These are phyloP conservation scores for Pituophis catenifer DNA, from an alignment of 2,113 vertebrate genomes.

Conservation along the genomic window DNA sequence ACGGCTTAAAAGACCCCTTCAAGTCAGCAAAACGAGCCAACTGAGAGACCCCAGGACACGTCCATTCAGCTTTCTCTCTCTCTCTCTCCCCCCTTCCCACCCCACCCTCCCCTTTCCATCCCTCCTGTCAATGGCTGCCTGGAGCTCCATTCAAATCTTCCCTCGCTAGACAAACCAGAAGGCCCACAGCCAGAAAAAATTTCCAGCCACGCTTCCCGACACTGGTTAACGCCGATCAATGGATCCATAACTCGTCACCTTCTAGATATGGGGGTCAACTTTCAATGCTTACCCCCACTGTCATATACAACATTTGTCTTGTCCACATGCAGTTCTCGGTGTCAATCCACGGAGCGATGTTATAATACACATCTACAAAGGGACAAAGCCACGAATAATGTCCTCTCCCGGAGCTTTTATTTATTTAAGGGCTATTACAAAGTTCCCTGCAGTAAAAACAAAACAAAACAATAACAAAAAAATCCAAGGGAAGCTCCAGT, in stretches of 20 bases:
- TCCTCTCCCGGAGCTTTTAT: constrained; percentile 85
- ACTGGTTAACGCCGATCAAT: constrained; percentile 74
- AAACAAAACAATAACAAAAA: constrained; percentile 22
- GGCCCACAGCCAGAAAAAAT: constrained; percentile 77
- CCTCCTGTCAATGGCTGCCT: constrained; percentile 74
- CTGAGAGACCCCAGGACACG: constrained; percentile 54
- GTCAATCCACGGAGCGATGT: constrained; percentile 71
- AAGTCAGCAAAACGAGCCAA: constrained; percentile 33
- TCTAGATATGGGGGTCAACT: constrained; percentile 84
- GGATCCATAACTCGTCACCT: constrained; percentile 78
- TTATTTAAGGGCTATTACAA: constrained; percentile 84
- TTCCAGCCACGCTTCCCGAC: constrained; percentile 77
- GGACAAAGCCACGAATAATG: constrained; percentile 94
- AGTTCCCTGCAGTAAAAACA: constrained; percentile 83
- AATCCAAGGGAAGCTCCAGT: constrained; percentile 63
- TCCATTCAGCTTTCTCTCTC: constrained; percentile 36
- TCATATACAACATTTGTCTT: constrained; percentile 84
- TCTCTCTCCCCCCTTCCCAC: constrained; percentile 31
- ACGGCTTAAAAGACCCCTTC: constrained; percentile 28
- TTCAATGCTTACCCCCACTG: constrained; percentile 85
- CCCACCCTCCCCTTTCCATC: constrained; percentile 6
- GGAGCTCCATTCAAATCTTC: constrained; percentile 73
- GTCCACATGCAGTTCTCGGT: constrained; percentile 78
- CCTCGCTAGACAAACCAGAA: constrained; percentile 66
- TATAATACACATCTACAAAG: constrained; percentile 82